Evolutionary conservation across 2,113 vertebrate species (phyloP).

Genomic region (Dinomys branickii): DNA sequence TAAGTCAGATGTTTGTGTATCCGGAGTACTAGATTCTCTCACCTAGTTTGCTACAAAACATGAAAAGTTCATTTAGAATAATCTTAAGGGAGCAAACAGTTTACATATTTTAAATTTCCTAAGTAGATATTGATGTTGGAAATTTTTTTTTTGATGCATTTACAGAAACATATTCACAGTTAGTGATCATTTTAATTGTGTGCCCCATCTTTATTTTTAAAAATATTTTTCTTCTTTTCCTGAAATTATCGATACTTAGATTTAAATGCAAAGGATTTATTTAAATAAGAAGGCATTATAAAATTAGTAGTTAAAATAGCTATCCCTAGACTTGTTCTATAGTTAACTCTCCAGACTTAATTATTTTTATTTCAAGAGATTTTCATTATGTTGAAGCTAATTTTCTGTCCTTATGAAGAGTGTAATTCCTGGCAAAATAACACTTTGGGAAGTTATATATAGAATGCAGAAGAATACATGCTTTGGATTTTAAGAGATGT

Average conservation of each 20-base stretch:
- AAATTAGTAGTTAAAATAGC: slow-evolving; percentile 20
- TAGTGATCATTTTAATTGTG: slow-evolving; percentile 32
- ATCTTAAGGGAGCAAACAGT: background rate
- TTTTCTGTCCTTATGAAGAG: slow-evolving; percentile 1
- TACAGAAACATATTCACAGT: background rate
- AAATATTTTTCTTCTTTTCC: slow-evolving; percentile 39
- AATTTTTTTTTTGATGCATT: slow-evolving; percentile 4
- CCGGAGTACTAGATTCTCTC: background rate
- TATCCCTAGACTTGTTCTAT: background rate
- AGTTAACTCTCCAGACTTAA: slow-evolving; percentile 1
- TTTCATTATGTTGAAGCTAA: slow-evolving; percentile 33
- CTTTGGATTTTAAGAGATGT: slow-evolving; percentile 1
- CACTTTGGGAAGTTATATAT: background rate
- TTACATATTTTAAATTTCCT: slow-evolving; percentile 39
- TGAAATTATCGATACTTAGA: slow-evolving; percentile 35
- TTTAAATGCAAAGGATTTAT: background rate
- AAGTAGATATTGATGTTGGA: slow-evolving; percentile 20
- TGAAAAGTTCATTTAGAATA: background rate
- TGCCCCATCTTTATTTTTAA: background rate
- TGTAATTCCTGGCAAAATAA: background rate
- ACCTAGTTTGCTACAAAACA: background rate
- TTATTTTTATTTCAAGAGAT: slow-evolving; percentile 57
- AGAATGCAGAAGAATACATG: background rate
- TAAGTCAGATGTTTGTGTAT: background rate
- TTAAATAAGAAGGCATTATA: background rate